These are phyloP conservation scores for Osmerus mordax DNA, from an alignment of 2,113 vertebrate species.

Conservation along the genomic window DNA sequence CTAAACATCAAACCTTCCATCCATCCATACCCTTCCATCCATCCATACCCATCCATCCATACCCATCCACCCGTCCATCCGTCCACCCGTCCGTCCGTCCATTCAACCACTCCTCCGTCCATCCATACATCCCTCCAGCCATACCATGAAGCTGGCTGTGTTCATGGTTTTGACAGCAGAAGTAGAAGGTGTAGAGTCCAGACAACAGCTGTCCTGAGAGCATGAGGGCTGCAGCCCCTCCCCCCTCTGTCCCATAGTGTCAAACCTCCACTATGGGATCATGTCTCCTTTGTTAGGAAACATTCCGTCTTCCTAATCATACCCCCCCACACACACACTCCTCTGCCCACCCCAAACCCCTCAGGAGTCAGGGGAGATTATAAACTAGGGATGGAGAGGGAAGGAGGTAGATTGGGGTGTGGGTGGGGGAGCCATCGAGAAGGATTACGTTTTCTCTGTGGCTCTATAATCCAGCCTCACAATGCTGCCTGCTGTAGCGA, in stretches of 20 bases:
- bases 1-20: too few species aligned
- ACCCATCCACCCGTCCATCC: too few species aligned
- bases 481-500: slow-evolving; percentile 64
- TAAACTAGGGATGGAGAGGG: slow-evolving; percentile 54
- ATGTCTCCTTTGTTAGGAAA: slow-evolving; percentile 64
- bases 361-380: slow-evolving; percentile 72
- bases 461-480: slow-evolving; percentile 72
- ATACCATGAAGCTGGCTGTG: slow-evolving; percentile 11
- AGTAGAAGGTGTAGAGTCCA: too few species aligned
- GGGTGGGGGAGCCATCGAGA: too few species aligned
- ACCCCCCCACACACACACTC: slow-evolving; percentile 13
- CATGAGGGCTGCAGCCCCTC: slow-evolving; percentile 12
- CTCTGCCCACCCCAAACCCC: slow-evolving; percentile 50
- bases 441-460: slow-evolving; percentile 68
- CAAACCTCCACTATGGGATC: slow-evolving; percentile 36
- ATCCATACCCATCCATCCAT: too few species aligned
- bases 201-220: too few species aligned
- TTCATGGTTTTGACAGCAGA: slow-evolving; percentile 1
- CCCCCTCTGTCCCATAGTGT: slow-evolving; percentile 25
- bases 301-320: slow-evolving; percentile 32
- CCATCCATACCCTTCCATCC: too few species aligned
- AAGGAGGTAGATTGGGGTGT: too few species aligned
- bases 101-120: slow-evolving; percentile 61
- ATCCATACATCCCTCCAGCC: slow-evolving; percentile 48
- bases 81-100: slow-evolving; percentile 62